Conservation (phyloP, 2,113 vertebrate genomes). For the Paralichthys olivaceus region DNA sequence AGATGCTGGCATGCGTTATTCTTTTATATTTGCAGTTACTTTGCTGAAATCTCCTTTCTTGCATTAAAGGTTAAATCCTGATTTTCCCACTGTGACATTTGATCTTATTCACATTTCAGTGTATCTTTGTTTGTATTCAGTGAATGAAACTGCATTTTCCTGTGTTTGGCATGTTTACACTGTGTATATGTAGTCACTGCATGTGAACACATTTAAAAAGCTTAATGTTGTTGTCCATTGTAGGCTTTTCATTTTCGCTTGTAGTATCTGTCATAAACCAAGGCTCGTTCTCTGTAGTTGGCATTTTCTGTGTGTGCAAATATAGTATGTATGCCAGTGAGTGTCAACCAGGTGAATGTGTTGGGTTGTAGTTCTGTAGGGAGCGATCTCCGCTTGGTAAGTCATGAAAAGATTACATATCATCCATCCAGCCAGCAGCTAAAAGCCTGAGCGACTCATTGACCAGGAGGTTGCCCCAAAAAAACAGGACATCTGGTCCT, state of each 20-base stretch:
- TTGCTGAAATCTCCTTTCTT: neutral
- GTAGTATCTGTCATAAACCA: neutral
- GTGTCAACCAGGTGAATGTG: constrained; percentile 38
- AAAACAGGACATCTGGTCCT: constrained; percentile 36
- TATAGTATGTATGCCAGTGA: constrained; percentile 30
- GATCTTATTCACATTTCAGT: too few species aligned
- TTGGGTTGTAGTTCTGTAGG: constrained; percentile 11
- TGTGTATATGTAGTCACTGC: neutral
- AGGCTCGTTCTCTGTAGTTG: neutral
- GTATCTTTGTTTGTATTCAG: neutral
- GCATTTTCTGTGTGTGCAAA: neutral
- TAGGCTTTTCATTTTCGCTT: neutral
- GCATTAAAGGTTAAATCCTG: neutral
- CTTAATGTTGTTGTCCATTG: neutral
- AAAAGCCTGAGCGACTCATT: constrained; percentile 49
- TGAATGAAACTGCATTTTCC: neutral
- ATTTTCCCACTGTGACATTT: too few species aligned
- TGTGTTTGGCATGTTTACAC: neutral
- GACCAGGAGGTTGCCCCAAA: constrained; percentile 36
- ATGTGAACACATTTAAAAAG: too few species aligned
- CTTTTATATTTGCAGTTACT: neutral
- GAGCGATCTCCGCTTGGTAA: constrained; percentile 37
- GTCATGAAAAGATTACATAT: constrained; percentile 40
- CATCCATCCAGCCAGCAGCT: constrained; percentile 38
- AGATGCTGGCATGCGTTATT: too few species aligned